These are phyloP conservation scores for Pelobates cultripes DNA, from an alignment of 2,797 vertebrate genomes.

Conservation along the genomic window DNA sequence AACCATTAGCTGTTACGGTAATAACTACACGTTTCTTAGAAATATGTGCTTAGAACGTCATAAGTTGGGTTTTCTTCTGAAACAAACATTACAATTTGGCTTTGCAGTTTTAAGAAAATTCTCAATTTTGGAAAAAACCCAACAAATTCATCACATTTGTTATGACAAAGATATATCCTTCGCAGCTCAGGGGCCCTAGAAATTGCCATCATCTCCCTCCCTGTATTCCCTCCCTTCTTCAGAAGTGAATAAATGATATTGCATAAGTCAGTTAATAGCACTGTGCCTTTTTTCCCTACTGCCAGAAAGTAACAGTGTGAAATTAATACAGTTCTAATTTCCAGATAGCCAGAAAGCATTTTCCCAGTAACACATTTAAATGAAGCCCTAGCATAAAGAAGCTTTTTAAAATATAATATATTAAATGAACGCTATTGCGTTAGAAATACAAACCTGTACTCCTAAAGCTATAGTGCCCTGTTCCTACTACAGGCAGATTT, in stretches of 20 bases:
- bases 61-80: conserved; percentile 14
- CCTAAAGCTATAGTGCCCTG: no score
- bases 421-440: no score
- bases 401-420: no score
- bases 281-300: background rate
- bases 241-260: conserved; percentile 15
- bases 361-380: no score
- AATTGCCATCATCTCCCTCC: conserved; percentile 16
- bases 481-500: no score
- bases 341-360: no score
- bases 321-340: no score
- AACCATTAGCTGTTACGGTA: conserved; percentile 25
- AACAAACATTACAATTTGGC: conserved; percentile 44
- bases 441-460: no score
- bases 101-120: conserved; percentile 26
- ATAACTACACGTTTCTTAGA: conserved; percentile 25
- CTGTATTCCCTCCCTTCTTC: no score
- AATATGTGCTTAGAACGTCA: conserved; percentile 15
- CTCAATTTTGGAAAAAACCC: conserved; percentile 1
- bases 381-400: no score
- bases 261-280: conserved; percentile 25
- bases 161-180: conserved; percentile 48
- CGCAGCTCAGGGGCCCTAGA: conserved; percentile 21
- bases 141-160: conserved; percentile 59
- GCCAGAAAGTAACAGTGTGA: conserved; percentile 17